These are phyloP conservation scores for Helleia helle DNA, from an alignment of 2,888 invertebrate species.

Conservation along the genomic window DNA sequence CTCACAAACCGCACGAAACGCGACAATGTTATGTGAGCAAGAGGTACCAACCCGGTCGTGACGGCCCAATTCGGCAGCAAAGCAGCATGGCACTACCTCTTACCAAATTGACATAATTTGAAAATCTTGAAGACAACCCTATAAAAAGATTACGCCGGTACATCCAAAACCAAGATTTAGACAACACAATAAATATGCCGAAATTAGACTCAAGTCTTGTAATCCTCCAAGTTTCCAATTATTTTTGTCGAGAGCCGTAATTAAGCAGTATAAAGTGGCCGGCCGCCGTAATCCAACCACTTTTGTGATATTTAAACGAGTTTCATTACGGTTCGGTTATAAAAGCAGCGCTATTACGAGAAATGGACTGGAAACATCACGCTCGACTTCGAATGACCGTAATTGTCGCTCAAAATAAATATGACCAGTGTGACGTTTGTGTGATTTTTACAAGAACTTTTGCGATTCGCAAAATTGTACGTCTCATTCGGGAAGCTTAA, in stretches of 20 bases:
- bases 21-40: too few species aligned
- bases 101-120: too few species aligned
- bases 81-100: too few species aligned
- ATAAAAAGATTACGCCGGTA: too few species aligned
- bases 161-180: not conserved
- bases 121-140: too few species aligned
- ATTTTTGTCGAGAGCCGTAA: conserved; percentile 65
- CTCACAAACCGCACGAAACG: too few species aligned
- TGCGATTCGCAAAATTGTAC: too few species aligned
- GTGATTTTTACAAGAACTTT: conserved; percentile 29
- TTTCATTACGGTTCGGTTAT: conserved; percentile 68
- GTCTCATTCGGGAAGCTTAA: too few species aligned
- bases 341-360: conserved; percentile 63
- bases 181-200: conserved; percentile 18
- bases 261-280: conserved; percentile 67
- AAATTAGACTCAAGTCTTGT: conserved; percentile 51
- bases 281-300: conserved; percentile 63
- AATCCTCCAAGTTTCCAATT: conserved; percentile 65
- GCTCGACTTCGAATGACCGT: conserved; percentile 58
- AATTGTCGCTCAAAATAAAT: conserved; percentile 40
- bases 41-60: too few species aligned
- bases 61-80: too few species aligned
- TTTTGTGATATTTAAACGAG: conserved; percentile 71
- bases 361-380: conserved; percentile 68
- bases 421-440: conserved; percentile 27